Conservation (phyloP, 2,797 vertebrate genomes). For the Amblyraja radiata region DNA sequence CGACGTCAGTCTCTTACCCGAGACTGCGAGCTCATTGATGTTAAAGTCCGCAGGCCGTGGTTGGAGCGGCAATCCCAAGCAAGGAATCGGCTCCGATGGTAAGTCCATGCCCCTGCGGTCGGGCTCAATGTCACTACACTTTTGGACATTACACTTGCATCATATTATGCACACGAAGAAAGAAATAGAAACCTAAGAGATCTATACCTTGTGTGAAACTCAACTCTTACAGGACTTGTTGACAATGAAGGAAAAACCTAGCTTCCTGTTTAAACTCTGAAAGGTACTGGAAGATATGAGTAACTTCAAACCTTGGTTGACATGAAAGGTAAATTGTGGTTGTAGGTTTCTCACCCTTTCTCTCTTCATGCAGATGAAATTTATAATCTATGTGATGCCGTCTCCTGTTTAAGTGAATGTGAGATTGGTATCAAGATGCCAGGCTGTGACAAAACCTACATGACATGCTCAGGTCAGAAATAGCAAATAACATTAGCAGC, state of each 20-base stretch:
- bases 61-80: too few relatives aligned
- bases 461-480: conserved; percentile 52
- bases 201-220: conserved; percentile 37
- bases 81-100: too few relatives aligned
- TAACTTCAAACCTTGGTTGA: conserved; percentile 73
- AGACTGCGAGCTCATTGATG: too few relatives aligned
- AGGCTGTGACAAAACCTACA: conserved; percentile 54
- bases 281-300: conserved; percentile 80
- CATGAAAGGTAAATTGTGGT: conserved; percentile 68
- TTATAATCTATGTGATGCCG: conserved; percentile 63
- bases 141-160: too few relatives aligned
- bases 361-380: conserved; percentile 48
- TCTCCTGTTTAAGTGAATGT: conserved; percentile 47
- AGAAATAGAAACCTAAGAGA: conserved; percentile 10
- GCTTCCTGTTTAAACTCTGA: conserved; percentile 85
- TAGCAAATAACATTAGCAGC: conserved; percentile 48
- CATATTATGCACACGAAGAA: neutral
- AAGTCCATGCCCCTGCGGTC: too few relatives aligned
- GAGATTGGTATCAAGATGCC: conserved; percentile 54
- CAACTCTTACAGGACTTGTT: conserved; percentile 57
- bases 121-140: too few relatives aligned
- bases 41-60: too few relatives aligned
- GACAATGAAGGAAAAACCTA: conserved; percentile 69
- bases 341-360: conserved; percentile 64
- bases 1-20: too few relatives aligned